phyloP scores from a whole-genome alignment of 1,140 invertebrate species.

The Bombyx mandarina region DNA sequence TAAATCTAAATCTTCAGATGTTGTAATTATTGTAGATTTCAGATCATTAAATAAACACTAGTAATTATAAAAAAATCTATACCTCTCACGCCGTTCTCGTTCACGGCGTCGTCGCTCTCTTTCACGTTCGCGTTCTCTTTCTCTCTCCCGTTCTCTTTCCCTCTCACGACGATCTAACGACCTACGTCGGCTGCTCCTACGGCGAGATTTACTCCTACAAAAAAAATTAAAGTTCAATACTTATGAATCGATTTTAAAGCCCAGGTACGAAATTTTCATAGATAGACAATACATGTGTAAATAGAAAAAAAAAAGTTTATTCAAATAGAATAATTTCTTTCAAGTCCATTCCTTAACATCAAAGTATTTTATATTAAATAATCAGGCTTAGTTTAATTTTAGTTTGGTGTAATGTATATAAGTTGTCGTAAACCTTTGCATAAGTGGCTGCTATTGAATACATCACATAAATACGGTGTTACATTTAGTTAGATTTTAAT shows the following conservation, averaged over 20 bases:
- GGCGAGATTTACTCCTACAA: conserved; percentile 52
- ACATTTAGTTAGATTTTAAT: no score
- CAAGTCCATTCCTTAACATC: neutral
- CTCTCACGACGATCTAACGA: conserved; percentile 62
- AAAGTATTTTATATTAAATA: no score
- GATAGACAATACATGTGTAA: neutral
- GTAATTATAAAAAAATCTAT: conserved; percentile 1
- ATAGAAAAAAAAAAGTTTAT: conserved; percentile 4
- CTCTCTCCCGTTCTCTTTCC: conserved; percentile 58
- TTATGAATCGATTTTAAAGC: no score
- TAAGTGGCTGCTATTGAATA: no score
- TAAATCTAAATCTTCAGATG: no score
- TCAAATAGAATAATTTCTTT: neutral
- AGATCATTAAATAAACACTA: no score
- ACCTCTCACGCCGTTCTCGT: conserved; percentile 46
- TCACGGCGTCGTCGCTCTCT: conserved; percentile 53
- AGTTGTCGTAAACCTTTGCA: no score
- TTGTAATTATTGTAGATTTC: no score
- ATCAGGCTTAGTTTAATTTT: neutral
- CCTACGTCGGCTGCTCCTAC: conserved; percentile 52
- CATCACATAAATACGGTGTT: no score
- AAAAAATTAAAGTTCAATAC: neutral
- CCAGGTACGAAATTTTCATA: neutral
- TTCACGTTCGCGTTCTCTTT: conserved; percentile 66
- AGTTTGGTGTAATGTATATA: neutral